Base-by-base conservation (phyloP, 2,888 invertebrate genomes). In the Epsilonema sp. region DNA sequence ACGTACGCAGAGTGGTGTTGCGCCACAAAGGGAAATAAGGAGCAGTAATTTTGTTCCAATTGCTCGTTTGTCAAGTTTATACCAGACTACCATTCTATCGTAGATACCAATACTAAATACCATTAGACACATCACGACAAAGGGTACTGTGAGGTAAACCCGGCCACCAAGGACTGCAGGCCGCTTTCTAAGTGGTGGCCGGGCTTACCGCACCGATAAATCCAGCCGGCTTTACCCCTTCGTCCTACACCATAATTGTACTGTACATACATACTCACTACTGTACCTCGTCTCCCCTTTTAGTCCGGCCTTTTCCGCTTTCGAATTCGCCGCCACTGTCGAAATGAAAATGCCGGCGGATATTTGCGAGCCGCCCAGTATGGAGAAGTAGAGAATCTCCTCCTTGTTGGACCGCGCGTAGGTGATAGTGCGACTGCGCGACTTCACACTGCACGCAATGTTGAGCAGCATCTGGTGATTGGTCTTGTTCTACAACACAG, bases 381-480 rank as follows among this genome's bases (percentile, higher is more conserved):
- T n/a, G 21, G 39, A 80, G 66, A 97, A 97, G 63, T 87, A 83
- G 21, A 97, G 73, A 37, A 69, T 64, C 66, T 97, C 92, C 66
- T 94, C 92, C 52, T 92, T 75, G 37, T 83, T 83, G 5, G 87
- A 83, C 45, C 94, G 73, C 1, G 90, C 83, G 51, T 97, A 70
- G 8, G 86, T 89, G 4, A 94, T 80, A 58, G 80, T 84, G 54
- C 97, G 75, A 53, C 83, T 79, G 53, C 87, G 73, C 1, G 94
- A 92, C 69, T 97, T 97, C 22, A 90, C 89, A 23, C 86, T 86
- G 69, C 94, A 94, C 11, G 94, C 90, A 56, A 97, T 86, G 65
- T 92, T 92, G 55, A 97, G 68, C 55, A 92, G 72, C 58, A 74
- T 67, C 52, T 69, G 66, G 58, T 73, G 72, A 49, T 82, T 83